Base-by-base conservation (phyloP, 2,113 vertebrate genomes). In the Phylloscopus whistleri region DNA sequence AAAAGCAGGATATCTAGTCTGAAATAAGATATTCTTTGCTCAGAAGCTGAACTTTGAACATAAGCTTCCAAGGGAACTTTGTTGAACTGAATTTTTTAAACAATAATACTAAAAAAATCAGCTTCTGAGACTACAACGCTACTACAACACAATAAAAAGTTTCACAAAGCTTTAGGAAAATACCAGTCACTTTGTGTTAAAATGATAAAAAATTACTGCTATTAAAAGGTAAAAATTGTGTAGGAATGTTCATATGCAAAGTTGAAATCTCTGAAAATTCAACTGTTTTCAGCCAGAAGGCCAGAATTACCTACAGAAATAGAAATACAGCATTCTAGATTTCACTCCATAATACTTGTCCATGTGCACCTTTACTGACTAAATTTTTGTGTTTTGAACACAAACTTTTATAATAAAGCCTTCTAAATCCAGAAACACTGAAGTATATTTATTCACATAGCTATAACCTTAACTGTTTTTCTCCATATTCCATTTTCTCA, bases 211-310 rank as follows among this genome's bases (percentile, higher is more conserved):
- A 87, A 51, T 30, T 19, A 55, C 18, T 73, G 13, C 16, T 28
- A 59, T 37, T 63, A 28, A 63, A 82, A 56, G 15, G 51, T 41
- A 39, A 92, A 62, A 20, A 46, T 13, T 59, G 8, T 23, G 53
- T 0, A 0, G 1, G 6, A 18, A 55, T 16, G 5, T 31, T 21
- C 17, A 6, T 17, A 46, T 5, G 10, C 28, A 41, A 90, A 75
- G 7, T 13, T 85, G 33, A 10, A 64, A 56, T 19, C 10, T 62
- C 46, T 62, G 22, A 49, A 94, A 74, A 33, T 55, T 43, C 39
- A 94, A 13, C 9, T 63, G 81, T 16, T 37, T 68, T 60, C n/a
- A 86, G 68, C 11, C 33, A 48, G 9, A 62, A 74, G 10, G 31
- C 19, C 15, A 49, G 6, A 90, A 70, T 43, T 35, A 46, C 35